Conservation (phyloP, 1,140 invertebrate species). For the Rhyacophila brunnea region DNA sequence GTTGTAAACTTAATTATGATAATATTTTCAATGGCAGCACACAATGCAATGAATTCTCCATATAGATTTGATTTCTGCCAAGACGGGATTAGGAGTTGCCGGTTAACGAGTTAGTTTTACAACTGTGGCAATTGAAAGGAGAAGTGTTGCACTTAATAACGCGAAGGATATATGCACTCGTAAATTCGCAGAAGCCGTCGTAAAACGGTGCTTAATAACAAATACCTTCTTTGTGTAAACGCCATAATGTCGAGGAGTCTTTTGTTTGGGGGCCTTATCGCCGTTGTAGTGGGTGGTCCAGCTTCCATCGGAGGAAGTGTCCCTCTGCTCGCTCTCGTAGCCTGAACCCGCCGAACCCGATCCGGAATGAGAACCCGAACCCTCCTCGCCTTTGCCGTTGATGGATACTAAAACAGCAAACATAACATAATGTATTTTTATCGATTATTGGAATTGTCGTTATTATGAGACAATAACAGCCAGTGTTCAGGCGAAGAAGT, state of each 20-base stretch:
- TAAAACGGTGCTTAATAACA: neutral
- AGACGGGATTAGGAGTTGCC: too few relatives aligned
- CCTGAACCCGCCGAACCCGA: conserved; percentile 53
- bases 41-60: too few relatives aligned
- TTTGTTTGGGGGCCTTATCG: conserved; percentile 20
- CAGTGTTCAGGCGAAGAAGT: too few relatives aligned
- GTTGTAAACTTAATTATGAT: too few relatives aligned
- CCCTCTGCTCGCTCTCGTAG: conserved; percentile 53
- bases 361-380: conserved; percentile 39
- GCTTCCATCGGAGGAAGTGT: conserved; percentile 45
- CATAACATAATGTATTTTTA: neutral
- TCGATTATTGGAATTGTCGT: too few relatives aligned
- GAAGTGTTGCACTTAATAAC: neutral
- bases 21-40: too few relatives aligned
- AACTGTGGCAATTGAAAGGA: neutral
- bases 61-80: too few relatives aligned
- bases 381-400: conserved; percentile 22
- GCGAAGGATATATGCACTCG: neutral
- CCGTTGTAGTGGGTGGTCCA: conserved; percentile 34
- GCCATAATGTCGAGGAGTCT: conserved; percentile 44
- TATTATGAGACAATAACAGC: too few relatives aligned
- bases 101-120: conserved; percentile 3
- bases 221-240: conserved; percentile 46
- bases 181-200: neutral
- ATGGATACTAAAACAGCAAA: conserved; percentile 6